A percentile compares a stretch with the other conserved stretches of the same genome.
These are phyloP conservation scores for Balearica regulorum DNA, from an alignment of 2,797 vertebrate genomes.

Conservation along the genomic window DNA sequence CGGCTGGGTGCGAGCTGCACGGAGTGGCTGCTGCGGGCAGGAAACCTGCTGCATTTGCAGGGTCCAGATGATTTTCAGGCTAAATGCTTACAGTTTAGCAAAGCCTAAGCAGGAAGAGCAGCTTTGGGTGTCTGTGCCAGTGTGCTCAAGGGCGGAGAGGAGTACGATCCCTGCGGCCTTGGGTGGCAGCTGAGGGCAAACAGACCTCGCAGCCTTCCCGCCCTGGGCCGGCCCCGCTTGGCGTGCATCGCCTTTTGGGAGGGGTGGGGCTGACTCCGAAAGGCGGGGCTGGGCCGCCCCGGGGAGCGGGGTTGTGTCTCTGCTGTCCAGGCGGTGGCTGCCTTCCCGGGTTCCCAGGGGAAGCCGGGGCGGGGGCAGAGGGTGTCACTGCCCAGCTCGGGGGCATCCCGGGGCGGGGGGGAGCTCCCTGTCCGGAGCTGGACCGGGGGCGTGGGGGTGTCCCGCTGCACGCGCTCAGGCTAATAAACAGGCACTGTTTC, in stretches of 20 bases:
- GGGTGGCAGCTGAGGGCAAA: neutral
- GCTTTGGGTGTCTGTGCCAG: neutral
- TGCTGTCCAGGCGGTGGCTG: neutral
- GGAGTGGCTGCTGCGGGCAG: neutral
- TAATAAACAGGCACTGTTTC: neutral
- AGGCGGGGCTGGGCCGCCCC: neutral
- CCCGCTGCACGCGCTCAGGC: neutral
- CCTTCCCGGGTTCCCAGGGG: neutral
- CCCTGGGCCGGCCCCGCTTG: too few species aligned
- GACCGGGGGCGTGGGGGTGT: neutral
- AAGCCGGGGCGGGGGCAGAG: neutral
- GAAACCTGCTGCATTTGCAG: neutral
- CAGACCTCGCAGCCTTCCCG: neutral
- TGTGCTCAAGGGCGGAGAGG: neutral
- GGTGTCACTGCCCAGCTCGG: neutral
- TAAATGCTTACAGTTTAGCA: neutral
- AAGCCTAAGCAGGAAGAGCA: neutral
- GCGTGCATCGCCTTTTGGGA: neutral
- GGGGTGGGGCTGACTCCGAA: neutral
- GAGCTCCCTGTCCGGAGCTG: too few species aligned
- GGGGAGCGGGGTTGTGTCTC: neutral
- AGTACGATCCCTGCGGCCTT: neutral
- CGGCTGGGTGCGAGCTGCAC: neutral
- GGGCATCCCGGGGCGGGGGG: neutral
- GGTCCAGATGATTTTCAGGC: neutral